Percentiles rank a stretch among this genome's conserved stretches.
Conservation (phyloP, 2,888 invertebrate species). For the Protodeltote pygarga region DNA sequence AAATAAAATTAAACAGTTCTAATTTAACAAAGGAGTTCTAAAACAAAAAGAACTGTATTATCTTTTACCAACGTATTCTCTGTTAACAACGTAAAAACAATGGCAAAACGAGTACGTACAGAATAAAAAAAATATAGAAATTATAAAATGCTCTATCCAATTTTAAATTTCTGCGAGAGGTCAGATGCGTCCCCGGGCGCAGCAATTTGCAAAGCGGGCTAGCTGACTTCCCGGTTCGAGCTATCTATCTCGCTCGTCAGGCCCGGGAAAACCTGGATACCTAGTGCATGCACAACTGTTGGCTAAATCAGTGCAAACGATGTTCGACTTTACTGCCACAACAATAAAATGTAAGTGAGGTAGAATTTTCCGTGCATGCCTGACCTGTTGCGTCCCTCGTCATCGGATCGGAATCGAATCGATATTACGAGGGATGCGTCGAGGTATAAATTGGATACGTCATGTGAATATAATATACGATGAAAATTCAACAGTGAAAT, state of each 20-base stretch:
- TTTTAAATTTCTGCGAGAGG: conserved; percentile 57
- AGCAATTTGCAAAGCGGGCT: conserved; percentile 59
- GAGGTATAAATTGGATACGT: conserved; percentile 36
- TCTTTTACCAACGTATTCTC: conserved; percentile 20
- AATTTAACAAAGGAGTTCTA: conserved; percentile 13
- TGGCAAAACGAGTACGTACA: conserved; percentile 7
- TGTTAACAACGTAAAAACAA: conserved; percentile 24
- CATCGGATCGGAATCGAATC: conserved; percentile 51
- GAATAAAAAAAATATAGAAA: conserved; percentile 22
- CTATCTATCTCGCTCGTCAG: conserved; percentile 73
- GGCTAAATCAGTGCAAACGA: conserved; percentile 48
- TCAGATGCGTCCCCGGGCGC: conserved; percentile 59
- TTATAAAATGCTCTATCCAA: conserved; percentile 36
- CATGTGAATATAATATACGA: conserved; percentile 7
- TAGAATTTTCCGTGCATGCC: conserved; percentile 22
- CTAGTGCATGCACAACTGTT: conserved; percentile 57
- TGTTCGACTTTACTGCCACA: conserved; percentile 57
- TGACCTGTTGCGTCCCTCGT: conserved; percentile 51
- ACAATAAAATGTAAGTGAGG: conserved; percentile 46
- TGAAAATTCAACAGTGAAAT: conserved; percentile 16
- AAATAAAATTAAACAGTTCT: neutral
- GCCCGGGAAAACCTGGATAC: conserved; percentile 77
- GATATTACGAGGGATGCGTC: conserved; percentile 47
- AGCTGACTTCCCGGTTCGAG: conserved; percentile 53
- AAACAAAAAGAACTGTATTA: conserved; percentile 14